Base-by-base conservation (phyloP, 2,888 invertebrate species). In the Heliconius ismenius region DNA sequence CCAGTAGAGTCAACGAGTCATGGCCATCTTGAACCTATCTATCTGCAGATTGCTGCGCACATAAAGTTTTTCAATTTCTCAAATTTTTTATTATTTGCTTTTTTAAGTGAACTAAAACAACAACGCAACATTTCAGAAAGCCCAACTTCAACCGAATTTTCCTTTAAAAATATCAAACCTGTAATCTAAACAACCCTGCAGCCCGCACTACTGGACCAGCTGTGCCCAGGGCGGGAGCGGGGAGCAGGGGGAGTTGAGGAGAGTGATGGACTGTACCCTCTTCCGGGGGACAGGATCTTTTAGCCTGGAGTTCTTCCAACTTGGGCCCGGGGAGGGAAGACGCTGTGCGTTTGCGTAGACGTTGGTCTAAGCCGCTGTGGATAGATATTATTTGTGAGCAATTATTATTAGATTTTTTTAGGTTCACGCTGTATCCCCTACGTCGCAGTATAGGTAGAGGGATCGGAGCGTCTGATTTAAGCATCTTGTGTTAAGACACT, bases 201-300 rank as follows among this genome's bases (percentile, higher is more conserved):
- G 93, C 90, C 1, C 94, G 79, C 0, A 93, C 93, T 0, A 94
- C 87, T 0, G 94, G 94, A 0, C 94, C 93, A 10, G 92, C 92
- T 6, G 87, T 85, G 32, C 94, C 93, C 2, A 93, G 86, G 78
- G 91, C 88, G 43, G 88, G 88, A 43, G 84, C 83, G 43, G 86
- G 83, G 60, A 86, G 82, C 9, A 82, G 77, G 60, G 84, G 76
- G 21, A 26, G 36, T 82, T 77, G 18, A 11, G 73, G 18, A 26
- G 60, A 74, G 15, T 26, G 28, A n/a, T 32, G 58, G 13, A 73
- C 36, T 74, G 78, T 67, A 73, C 65, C 68, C 39, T 81, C 39
- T 62, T 73, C 78, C 26, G 80, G 39, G 63, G 75, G 67, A 69
- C 81, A 67, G 54, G 76, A 32, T 54, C 87, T 83, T 83, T 87